phyloP scores from a whole-genome alignment of 2,113 vertebrate genomes.

The Nannobrachium achirus region DNA sequence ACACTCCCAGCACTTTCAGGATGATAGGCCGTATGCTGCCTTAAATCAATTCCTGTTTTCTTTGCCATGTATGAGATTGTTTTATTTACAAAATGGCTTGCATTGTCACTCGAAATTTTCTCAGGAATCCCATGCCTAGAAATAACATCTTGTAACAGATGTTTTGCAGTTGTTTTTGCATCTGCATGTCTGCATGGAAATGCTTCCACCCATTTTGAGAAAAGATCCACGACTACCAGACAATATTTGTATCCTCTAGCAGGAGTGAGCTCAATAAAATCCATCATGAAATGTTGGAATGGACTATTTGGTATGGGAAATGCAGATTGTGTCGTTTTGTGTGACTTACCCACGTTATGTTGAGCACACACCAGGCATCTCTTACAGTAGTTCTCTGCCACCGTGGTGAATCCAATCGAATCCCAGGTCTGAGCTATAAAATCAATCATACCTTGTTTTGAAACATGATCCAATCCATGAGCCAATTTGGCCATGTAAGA shows the following conservation, averaged over 20 bases:
- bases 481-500: background rate
- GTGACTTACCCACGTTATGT: background rate
- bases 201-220: slow-evolving; percentile 1
- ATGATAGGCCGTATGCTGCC: background rate
- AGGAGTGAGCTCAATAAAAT: background rate
- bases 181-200: background rate
- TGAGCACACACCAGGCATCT: slow-evolving; percentile 1
- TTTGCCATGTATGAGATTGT: background rate
- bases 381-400: background rate
- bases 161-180: background rate
- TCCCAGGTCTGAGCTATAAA: background rate
- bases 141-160: background rate
- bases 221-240: background rate
- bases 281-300: background rate
- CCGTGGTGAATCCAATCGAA: background rate
- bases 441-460: background rate
- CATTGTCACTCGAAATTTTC: background rate
- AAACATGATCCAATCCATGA: background rate
- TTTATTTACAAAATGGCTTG: background rate
- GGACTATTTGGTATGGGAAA: background rate
- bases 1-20: background rate
- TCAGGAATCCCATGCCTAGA: background rate
- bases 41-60: background rate
- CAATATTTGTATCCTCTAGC: slow-evolving; percentile 3
- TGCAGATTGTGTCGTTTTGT: background rate